Evolutionary conservation across 2,113 vertebrate species (phyloP).

Genomic region (Alexandromys fortis): DNA sequence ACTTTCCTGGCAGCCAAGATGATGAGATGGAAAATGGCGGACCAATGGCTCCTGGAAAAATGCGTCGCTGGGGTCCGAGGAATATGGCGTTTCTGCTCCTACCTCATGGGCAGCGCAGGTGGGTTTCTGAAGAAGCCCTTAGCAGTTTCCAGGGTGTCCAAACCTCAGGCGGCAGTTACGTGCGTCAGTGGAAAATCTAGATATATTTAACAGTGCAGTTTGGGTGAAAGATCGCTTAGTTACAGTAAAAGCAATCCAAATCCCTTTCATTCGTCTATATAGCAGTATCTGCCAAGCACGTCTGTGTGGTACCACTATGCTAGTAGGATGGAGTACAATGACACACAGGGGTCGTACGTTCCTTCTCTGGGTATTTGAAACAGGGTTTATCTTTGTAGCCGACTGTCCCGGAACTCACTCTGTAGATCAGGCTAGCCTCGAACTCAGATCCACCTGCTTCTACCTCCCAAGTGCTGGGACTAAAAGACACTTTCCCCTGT

Average conservation of each 20-base stretch:
- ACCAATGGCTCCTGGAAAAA: conserved; percentile 85
- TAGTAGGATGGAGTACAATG: background rate
- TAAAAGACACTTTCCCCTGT: background rate
- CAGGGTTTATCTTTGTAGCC: background rate
- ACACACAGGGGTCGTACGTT: background rate
- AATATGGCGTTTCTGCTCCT: conserved; percentile 82
- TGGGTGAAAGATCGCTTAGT: background rate
- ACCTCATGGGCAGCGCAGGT: conserved; percentile 84
- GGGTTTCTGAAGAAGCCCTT: background rate
- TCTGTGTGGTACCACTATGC: background rate
- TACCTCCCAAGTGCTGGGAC: background rate
- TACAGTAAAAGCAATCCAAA: background rate
- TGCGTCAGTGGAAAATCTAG: background rate
- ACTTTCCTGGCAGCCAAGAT: conserved; percentile 77
- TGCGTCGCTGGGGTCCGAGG: conserved; percentile 83
- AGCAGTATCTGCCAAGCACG: background rate
- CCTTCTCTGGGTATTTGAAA: background rate
- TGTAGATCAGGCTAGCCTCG: background rate
- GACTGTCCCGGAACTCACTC: background rate
- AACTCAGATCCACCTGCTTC: background rate
- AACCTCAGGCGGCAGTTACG: accelerated
- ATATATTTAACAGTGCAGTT: background rate
- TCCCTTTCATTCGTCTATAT: background rate
- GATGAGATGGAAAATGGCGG: conserved; percentile 83
- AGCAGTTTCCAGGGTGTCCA: background rate